These are phyloP conservation scores for Bufotes viridis DNA, from an alignment of 2,797 vertebrate genomes.

Conservation along the genomic window DNA sequence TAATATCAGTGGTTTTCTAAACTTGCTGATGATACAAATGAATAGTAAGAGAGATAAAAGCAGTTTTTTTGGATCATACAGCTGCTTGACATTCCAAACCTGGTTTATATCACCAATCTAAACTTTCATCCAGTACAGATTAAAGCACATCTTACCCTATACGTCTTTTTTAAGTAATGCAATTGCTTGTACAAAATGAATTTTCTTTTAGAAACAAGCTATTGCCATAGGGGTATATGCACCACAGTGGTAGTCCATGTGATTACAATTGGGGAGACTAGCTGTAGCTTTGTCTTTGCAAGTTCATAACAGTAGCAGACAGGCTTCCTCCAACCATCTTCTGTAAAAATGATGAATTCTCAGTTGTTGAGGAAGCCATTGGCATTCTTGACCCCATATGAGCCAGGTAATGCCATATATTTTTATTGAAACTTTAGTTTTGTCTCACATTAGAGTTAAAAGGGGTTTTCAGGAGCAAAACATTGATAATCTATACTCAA, in stretches of 20 bases:
- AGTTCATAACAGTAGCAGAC: neutral
- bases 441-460: too few species aligned
- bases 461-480: too few species aligned
- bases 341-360: neutral
- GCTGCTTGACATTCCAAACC: neutral
- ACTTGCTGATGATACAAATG: neutral
- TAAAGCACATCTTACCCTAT: neutral
- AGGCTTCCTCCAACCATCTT: neutral
- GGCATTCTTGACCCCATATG: too few species aligned
- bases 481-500: too few species aligned
- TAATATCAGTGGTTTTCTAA: neutral
- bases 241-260: neutral
- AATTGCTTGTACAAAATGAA: neutral
- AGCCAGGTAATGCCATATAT: too few species aligned
- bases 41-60: neutral
- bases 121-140: neutral
- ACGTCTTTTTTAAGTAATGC: neutral
- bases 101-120: neutral
- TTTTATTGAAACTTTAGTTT: too few species aligned
- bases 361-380: too few species aligned
- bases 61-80: neutral
- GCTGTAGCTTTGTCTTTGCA: too few species aligned
- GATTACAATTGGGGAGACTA: too few species aligned
- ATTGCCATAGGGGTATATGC: neutral
- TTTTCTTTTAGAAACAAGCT: neutral